These are phyloP conservation scores for Phortica variegata DNA, from an alignment of 1,140 invertebrate genomes.

Conservation along the genomic window DNA sequence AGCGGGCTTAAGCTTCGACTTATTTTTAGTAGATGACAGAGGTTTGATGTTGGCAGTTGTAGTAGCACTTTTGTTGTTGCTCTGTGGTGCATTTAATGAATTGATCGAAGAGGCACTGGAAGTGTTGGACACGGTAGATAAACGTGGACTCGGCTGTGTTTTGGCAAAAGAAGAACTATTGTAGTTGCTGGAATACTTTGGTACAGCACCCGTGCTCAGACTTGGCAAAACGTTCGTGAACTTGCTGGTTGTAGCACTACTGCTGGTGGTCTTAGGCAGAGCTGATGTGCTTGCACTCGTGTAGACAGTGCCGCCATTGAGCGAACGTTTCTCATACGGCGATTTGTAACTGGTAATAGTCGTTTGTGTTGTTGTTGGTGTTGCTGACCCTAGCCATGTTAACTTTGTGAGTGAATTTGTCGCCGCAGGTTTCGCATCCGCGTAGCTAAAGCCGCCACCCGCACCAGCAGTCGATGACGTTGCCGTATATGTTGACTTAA, in stretches of 20 bases:
- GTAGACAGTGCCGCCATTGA: constrained; percentile 21
- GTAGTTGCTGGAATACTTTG: no score
- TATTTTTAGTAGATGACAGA: constrained; percentile 7
- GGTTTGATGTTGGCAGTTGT: background rate
- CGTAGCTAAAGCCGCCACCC: no score
- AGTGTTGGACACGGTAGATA: no score
- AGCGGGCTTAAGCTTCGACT: constrained; percentile 34
- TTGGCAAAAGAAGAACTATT: no score
- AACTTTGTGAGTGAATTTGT: constrained; percentile 5
- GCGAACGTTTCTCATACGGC: constrained; percentile 9
- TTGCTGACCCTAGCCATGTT: background rate
- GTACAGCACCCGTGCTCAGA: constrained; percentile 2
- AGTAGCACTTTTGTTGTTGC: background rate
- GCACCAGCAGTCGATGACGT: no score
- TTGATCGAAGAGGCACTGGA: background rate
- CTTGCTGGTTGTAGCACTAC: no score
- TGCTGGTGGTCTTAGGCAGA: background rate
- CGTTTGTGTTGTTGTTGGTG: constrained; percentile 6
- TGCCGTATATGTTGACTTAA: no score
- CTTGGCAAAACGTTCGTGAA: no score
- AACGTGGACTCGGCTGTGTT: no score
- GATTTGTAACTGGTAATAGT: background rate
- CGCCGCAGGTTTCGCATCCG: background rate
- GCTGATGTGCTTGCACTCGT: constrained; percentile 14
- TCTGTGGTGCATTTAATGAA: constrained; percentile 18